Evolutionary conservation across 2,888 invertebrate genomes (phyloP).

Genomic region (Ochropleura leucogaster): DNA sequence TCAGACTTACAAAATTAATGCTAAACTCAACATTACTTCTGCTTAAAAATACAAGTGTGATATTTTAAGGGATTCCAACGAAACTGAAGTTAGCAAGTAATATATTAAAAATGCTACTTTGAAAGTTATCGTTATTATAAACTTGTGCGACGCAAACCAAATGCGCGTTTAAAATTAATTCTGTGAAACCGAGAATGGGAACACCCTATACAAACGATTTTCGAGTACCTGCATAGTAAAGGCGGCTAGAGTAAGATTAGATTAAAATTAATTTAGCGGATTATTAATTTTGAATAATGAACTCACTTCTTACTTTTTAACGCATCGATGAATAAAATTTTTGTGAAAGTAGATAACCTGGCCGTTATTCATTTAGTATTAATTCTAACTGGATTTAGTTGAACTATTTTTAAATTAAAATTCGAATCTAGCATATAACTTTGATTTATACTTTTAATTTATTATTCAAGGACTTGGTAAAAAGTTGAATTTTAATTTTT

Average conservation of each 20-base stretch:
- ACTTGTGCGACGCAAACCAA: constrained; percentile 36
- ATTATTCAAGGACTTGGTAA: constrained; percentile 46
- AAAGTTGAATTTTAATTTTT: constrained; percentile 56
- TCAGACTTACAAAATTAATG: constrained; percentile 34
- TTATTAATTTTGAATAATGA: constrained; percentile 89
- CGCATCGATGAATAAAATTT: constrained; percentile 64
- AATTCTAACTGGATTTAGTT: constrained; percentile 52
- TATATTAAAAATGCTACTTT: constrained; percentile 51
- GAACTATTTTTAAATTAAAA: constrained; percentile 54
- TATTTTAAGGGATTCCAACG: constrained; percentile 47
- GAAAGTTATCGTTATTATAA: constrained; percentile 48
- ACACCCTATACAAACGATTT: constrained; percentile 78
- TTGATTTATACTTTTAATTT: constrained; percentile 62
- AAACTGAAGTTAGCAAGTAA: constrained; percentile 42
- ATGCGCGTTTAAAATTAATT: constrained; percentile 50
- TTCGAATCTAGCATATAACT: constrained; percentile 41
- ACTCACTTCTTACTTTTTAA: constrained; percentile 74
- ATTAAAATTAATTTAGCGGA: constrained; percentile 84
- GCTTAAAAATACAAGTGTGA: constrained; percentile 52
- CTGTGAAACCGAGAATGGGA: constrained; percentile 61
- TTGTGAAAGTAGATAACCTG: constrained; percentile 59
- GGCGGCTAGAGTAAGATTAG: constrained; percentile 81
- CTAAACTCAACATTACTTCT: constrained; percentile 43
- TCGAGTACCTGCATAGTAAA: constrained; percentile 74
- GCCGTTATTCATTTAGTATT: constrained; percentile 50